These are phyloP conservation scores for Poecilia velifera DNA, from an alignment of 2,797 vertebrate genomes.

Conservation along the genomic window DNA sequence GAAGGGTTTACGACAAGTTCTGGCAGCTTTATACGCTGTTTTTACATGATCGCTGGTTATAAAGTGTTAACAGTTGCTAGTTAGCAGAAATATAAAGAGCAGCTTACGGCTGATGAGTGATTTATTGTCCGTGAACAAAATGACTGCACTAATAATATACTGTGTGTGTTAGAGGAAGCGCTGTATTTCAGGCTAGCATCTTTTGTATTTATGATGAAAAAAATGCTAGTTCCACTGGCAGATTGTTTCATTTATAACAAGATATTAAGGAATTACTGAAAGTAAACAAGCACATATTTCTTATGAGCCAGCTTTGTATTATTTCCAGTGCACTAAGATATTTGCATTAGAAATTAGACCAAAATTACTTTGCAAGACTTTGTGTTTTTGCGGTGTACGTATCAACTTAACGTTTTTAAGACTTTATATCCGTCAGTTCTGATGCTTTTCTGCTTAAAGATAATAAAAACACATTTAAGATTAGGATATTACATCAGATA, in stretches of 20 bases:
- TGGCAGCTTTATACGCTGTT: neutral
- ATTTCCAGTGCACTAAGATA: no score
- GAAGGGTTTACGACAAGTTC: conserved; percentile 2
- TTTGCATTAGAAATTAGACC: no score
- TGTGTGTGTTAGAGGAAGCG: neutral
- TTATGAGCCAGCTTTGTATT: no score
- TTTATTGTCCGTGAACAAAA: neutral
- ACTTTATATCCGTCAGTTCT: neutral
- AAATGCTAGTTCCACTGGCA: no score
- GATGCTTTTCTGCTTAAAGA: neutral
- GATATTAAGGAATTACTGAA: no score
- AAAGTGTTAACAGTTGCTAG: neutral
- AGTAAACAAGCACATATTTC: no score
- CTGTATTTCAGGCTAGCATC: neutral
- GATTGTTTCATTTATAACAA: no score
- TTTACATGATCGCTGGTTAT: neutral
- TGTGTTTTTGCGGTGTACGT: no score
- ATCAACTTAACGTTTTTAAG: neutral
- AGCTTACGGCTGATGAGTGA: neutral
- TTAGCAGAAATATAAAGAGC: neutral
- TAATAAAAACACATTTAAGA: neutral
- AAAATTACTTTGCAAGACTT: no score
- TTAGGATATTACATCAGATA: neutral
- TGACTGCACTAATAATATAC: neutral
- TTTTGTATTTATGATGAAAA: neutral